Base-by-base conservation (phyloP, 2,797 vertebrate genomes). In the Eurystomus glaucurus region DNA sequence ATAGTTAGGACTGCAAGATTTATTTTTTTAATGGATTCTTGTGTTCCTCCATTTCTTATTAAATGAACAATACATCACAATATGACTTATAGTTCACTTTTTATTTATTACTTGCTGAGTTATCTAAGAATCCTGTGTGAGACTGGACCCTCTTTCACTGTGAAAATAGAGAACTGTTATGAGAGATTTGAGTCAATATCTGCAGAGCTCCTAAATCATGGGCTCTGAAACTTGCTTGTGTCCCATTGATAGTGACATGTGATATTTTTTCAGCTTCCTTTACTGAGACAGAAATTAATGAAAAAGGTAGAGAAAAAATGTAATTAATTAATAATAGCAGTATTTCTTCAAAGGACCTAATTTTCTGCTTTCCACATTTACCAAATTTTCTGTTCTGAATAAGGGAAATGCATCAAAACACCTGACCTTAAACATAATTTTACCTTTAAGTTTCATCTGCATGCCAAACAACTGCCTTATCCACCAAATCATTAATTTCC, bases 311-410 rank as follows among this genome's bases (percentile, higher is more conserved):
- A 71, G 5, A 6, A 88, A 52, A 84, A 54, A 29, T 12, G 2
- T 19, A 52, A 21, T 10, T 55, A 22, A 60, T 64, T 58, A 39
- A 28, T 60, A 79, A 54, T n/a, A 64, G 0, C 0, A 0, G 6
- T 77, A 31, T 37, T 79, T 65, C 15, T 85, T 86, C 25, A 85
- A 54, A 70, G 8, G 0, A 18, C 22, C 8, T 65, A 37, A 50
- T 72, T 85, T 85, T 90, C 54, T 76, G 7, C 39, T 68, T 94
- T 85, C 3, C 5, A 20, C 4, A 7, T 45, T 76, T 95, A 3
- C 7, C 46, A 72, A 57, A 4, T 69, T 57, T 82, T 76, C 25
- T 79, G 31, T 21, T 29, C 28, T 19, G 7, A 39, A n/a, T 51
- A 46, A 58, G 11, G 5, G 23, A 46, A 72, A 79, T 57, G 3